Percentiles rank a stretch among this genome's conserved stretches.
phyloP scores from a whole-genome alignment of 1,140 invertebrate genomes.

The Melipona quadrifasciata region DNA sequence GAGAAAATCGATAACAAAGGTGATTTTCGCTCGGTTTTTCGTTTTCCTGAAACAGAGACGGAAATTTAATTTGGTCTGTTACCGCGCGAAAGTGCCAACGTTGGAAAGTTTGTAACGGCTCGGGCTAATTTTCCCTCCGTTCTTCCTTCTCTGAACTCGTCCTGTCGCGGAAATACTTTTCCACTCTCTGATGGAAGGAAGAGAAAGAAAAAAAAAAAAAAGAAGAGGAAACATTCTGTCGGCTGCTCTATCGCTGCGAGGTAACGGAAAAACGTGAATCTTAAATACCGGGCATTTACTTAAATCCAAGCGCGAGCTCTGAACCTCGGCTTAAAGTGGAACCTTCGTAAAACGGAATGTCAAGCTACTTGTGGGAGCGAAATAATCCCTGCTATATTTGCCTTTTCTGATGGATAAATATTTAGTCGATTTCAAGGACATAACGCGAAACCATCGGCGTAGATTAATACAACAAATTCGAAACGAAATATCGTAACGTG shows the following conservation, averaged over 20 bases:
- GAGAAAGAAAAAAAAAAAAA: too few relatives aligned
- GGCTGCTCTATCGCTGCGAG: too few relatives aligned
- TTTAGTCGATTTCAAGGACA: too few relatives aligned
- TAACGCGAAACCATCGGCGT: too few relatives aligned
- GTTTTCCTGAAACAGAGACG: conserved; percentile 15
- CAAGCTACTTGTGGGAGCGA: neutral
- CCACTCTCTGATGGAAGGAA: neutral
- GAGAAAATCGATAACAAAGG: conserved; percentile 22
- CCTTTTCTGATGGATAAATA: neutral
- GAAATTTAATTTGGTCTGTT: conserved; percentile 44
- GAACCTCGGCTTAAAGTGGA: neutral
- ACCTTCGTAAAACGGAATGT: neutral
- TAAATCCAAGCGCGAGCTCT: neutral
- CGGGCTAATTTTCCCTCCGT: neutral
- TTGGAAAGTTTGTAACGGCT: neutral
- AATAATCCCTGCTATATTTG: neutral
- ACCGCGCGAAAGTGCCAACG: neutral
- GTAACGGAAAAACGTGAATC: neutral
- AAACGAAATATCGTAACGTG: neutral
- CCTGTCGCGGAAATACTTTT: neutral
- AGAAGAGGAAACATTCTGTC: neutral
- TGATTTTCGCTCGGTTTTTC: neutral
- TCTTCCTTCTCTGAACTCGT: neutral
- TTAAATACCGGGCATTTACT: neutral
- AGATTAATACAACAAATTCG: neutral